Base-by-base conservation (phyloP, 2,113 vertebrate species). In the Psephotus haematonotus region DNA sequence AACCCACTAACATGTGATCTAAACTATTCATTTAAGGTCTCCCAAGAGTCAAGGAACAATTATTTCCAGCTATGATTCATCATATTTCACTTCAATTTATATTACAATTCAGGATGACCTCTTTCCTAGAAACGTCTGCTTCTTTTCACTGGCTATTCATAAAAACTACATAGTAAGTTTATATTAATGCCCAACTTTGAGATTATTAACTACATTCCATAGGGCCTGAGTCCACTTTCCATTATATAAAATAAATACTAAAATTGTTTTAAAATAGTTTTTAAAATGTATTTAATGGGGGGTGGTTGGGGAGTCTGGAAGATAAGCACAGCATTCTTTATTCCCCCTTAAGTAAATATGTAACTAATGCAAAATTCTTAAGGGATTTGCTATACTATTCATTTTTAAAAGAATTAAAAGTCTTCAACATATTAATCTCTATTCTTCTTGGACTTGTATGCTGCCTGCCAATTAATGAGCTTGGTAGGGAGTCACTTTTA, bases 191-290 rank as follows among this genome's bases (percentile, higher is more conserved):
- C 2, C 28, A 68, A 7, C 0, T 64, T 79, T 64, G 6, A 60
- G 43, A 43, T 33, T 8, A 3, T 44, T 52, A 70, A 53, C 70
- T 70, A 55, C 2, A 33, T 81, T 74, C 18, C 27, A 22, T 17
- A 67, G 6, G 4, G 82, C 12, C 18, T 87, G 25, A 64, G 3
- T 65, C 4, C 1, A 41, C 22, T 60, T 68, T 46, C 8, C 4
- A 6, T 60, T 46, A 33, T 7, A 3, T 49, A 53, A 93, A 85
- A 96, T 12, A 79, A 76, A 82, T 27, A n/a, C 2, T 22, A 49
- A 28, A 35, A 57, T 28, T n/a, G 2, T 2, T 69, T 49, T 1
- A 35, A 74, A 74, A 35, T 4, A 15, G 0, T 6, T 62, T 83
- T 67, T 11, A 20, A 68, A 76, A 67, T 28, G 15, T 13, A 5